Base-by-base conservation (phyloP, 2,113 vertebrate genomes). In the Lanius ludovicianus region DNA sequence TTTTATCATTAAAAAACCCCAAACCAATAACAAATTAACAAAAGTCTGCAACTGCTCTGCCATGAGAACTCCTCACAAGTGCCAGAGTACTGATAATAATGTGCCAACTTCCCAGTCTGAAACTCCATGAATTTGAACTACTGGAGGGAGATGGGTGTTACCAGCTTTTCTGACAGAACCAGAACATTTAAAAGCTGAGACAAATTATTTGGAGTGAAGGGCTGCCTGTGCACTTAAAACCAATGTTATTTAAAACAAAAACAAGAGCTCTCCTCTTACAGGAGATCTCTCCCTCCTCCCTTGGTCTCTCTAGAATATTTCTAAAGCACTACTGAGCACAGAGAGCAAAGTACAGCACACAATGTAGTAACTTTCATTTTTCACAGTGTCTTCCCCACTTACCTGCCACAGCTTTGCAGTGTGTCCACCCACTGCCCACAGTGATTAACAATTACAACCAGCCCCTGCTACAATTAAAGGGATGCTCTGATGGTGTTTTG, bases 81-180 rank as follows among this genome's bases (percentile, higher is more conserved):
- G 10, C 7, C 52, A 13, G 8, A 0, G 4, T 7, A 20, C 24
- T 42, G 55, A n/a, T 7, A 30, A 11, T 2, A 1, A 44, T 2
- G 27, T 14, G 30, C 15, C 68, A 46, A n/a, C 12, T 23, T 17
- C 46, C 53, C 21, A 39, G 37, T 3, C 46, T 41, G 52, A 64
- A 78, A 19, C 4, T 2, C 35, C 22, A 33, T 1, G 4, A 41
- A 11, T 44, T 63, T 25, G 9, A 82, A 10, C 49, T 75, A 2
- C 9, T 23, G 33, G 33, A 75, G 22, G 47, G 52, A 75, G n/a
- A 24, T 11, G 15, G 71, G 35, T 3, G 1, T 5, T 14, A 20
- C 8, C 69, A 83, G 71, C 24, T 84, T n/a, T 76, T 31, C 68
- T n/a, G 53, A 39, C 10, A 49, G 13, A 57, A 21, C 2, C 30